Evolutionary conservation across 2,113 vertebrate species (phyloP).

Genomic region (Laticauda laticaudata): DNA sequence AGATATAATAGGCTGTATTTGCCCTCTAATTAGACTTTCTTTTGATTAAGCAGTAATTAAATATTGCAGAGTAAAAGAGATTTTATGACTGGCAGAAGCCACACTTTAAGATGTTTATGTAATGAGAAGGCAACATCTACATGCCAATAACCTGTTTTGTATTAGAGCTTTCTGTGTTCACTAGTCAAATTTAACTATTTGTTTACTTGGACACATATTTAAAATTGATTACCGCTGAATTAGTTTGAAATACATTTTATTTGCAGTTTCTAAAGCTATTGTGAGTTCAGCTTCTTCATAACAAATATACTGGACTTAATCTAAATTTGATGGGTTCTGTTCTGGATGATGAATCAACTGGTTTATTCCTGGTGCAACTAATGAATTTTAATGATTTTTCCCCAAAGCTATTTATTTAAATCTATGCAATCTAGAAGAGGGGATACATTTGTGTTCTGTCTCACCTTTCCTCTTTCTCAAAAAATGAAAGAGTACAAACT

Average conservation of each 20-base stretch:
- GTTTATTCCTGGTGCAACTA: not conserved
- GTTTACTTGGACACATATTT: slow-evolving; percentile 13
- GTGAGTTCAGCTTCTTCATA: slow-evolving; percentile 2
- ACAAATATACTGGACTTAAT: not conserved
- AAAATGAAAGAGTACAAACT: too few relatives aligned
- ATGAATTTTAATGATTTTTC: not conserved
- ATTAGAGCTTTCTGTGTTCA: slow-evolving; percentile 18
- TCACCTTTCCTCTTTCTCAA: too few relatives aligned
- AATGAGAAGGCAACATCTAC: slow-evolving; percentile 18
- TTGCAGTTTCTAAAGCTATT: slow-evolving; percentile 7
- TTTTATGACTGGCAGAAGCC: slow-evolving; percentile 22
- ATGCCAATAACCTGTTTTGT: not conserved
- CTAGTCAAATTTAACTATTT: slow-evolving; percentile 1
- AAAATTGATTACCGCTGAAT: not conserved
- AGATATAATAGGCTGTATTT: slow-evolving; percentile 58
- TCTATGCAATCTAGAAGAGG: not conserved
- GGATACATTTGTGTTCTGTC: not conserved
- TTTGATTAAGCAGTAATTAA: slow-evolving; percentile 68
- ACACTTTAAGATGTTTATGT: slow-evolving; percentile 35
- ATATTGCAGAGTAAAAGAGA: slow-evolving; percentile 47
- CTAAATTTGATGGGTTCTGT: slow-evolving; percentile 10
- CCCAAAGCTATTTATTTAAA: not conserved
- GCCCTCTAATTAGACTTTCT: slow-evolving; percentile 64
- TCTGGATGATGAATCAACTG: not conserved
- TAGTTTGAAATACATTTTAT: slow-evolving; percentile 14